Evolutionary conservation across 2,113 vertebrate species (phyloP), one percentile per base, ranked within the genome.

Genomic region (Cynopterus brachyotis): DNA sequence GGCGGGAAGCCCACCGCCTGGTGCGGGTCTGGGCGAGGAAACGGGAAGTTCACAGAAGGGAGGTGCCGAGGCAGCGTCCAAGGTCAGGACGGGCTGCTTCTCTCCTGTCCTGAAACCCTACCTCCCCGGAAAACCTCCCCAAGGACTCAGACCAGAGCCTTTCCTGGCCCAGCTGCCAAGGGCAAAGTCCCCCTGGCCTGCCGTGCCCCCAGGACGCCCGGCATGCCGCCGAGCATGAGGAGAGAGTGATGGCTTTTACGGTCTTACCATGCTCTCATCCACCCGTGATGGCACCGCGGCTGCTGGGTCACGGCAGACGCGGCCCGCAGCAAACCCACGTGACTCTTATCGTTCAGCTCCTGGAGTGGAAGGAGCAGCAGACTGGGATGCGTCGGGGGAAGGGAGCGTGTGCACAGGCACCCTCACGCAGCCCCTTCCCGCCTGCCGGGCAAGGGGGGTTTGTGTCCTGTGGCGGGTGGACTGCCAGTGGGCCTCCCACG

Each of bases 291-390:
- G 50, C 59, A 2, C 81, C 5, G 2, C 45, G 75, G 50, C 37
- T 50, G 3, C 22, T 16, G 42, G 55, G 24, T 55, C 22, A 8
- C 1, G 11, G 55, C 37, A 5, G 40, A 35, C 40, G 2, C 66
- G 12, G 50, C 69, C 73, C 40, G 0, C 9, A 0, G 30, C 32
- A 3, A 30, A 1, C 2, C 82, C 42, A 2, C 28, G 5, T 0
- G 0, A 16, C 24, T 60, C 35, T 30, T 19, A 37, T 6, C 8
- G 20, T 70, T 42, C 35, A 3, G 40, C 42, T 73, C 70, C 70
- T 57, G 42, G 37, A 91, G 55, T n/a, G 47, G 78, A 84, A 70
- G 28, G 53, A 35, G 9, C n/a, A 67, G 75, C 37, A 57, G 4
- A 30, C 15, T 20, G 62, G 66, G 62, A 10, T 69, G 32, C 70